A percentile compares a stretch with the other conserved stretches of the same genome.
Conservation (phyloP, 2,888 invertebrate genomes). For the Galerucella pusilla region DNA sequence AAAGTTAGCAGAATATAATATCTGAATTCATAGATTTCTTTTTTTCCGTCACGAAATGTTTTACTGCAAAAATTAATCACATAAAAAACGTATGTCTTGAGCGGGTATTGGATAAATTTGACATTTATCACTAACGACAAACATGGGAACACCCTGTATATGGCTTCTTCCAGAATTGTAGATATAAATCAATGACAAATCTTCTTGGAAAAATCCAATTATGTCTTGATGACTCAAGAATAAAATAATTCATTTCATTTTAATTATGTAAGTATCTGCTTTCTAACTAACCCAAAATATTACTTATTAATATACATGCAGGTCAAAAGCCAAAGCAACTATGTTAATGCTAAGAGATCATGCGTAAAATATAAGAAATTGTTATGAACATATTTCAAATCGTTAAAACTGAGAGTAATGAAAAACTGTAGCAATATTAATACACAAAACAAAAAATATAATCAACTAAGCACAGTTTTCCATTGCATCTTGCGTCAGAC, state of each 20-base stretch:
- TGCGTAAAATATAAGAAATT: conserved; percentile 12
- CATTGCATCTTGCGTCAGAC: neutral
- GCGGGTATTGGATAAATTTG: too few relatives aligned
- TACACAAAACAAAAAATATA: neutral
- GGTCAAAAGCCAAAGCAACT: conserved; percentile 25
- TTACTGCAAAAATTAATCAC: too few relatives aligned
- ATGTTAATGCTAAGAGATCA: conserved; percentile 27
- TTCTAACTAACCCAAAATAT: conserved; percentile 9
- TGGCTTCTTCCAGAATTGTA: too few relatives aligned
- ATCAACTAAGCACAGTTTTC: neutral
- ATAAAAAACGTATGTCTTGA: too few relatives aligned
- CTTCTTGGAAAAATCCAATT: too few relatives aligned
- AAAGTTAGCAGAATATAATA: too few relatives aligned
- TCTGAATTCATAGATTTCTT: too few relatives aligned
- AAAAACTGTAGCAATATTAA: neutral
- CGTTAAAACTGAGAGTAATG: neutral
- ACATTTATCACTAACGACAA: too few relatives aligned
- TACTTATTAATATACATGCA: conserved; percentile 19
- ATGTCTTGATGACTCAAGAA: neutral
- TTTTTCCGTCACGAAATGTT: too few relatives aligned
- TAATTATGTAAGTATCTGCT: too few relatives aligned
- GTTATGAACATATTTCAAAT: neutral
- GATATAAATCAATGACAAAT: too few relatives aligned
- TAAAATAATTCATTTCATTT: neutral
- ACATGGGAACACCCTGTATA: too few relatives aligned